These are phyloP conservation scores for Brachylomia viminalis DNA, from an alignment of 2,888 invertebrate species.

Conservation along the genomic window DNA sequence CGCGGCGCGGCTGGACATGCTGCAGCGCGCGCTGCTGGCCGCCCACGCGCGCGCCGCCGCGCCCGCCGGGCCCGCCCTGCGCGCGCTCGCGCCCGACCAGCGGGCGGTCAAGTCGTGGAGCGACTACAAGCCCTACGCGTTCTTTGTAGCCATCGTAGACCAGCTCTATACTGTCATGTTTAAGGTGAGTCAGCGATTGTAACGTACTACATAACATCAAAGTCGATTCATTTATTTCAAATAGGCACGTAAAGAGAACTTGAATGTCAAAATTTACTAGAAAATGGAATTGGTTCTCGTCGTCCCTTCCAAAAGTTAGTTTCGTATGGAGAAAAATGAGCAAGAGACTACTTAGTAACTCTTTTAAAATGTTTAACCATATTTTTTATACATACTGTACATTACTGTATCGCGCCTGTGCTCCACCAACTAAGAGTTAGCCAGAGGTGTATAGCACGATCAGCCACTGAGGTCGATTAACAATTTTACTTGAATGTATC, in stretches of 20 bases:
- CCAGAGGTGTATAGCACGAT: neutral
- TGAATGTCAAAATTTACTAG: too few relatives aligned
- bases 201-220: neutral
- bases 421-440: neutral
- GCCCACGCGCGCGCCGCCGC: conserved; percentile 94
- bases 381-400: too few relatives aligned
- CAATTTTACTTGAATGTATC: too few relatives aligned
- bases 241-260: neutral
- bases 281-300: too few relatives aligned
- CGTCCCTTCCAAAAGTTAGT: too few relatives aligned
- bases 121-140: conserved; percentile 96
- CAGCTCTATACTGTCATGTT: conserved; percentile 96
- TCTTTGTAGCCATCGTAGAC: conserved; percentile 96
- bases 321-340: too few relatives aligned
- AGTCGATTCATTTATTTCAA: neutral
- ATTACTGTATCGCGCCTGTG: neutral
- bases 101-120: conserved; percentile 91
- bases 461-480: too few relatives aligned
- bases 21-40: conserved; percentile 94
- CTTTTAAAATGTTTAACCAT: too few relatives aligned
- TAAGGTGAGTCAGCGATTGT: conserved; percentile 90
- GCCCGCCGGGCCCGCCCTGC: conserved; percentile 92
- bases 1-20: conserved; percentile 92
- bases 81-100: conserved; percentile 89
- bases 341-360: too few relatives aligned